phyloP scores from a whole-genome alignment of 2,797 vertebrate genomes.

The Fundulus diaphanus region DNA sequence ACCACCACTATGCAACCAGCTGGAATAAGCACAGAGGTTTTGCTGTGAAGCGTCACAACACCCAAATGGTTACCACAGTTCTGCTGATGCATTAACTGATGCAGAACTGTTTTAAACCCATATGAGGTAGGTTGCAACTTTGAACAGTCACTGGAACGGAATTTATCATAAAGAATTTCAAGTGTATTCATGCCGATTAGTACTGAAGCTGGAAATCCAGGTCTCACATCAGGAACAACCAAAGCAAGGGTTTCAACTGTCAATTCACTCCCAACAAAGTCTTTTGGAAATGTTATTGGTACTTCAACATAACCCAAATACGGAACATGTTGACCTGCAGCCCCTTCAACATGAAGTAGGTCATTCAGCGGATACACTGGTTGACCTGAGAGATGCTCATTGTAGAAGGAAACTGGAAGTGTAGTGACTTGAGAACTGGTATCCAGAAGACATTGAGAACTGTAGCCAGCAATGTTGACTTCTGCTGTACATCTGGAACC shows the following conservation, averaged over 20 bases:
- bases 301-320: not conserved
- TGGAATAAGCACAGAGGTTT: no score
- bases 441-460: not conserved
- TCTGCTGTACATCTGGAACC: not conserved
- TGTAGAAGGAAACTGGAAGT: no score
- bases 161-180: no score
- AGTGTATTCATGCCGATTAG: not conserved
- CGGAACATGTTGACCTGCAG: not conserved
- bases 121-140: no score
- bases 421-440: no score
- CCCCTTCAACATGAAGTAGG: not conserved
- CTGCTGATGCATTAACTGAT: no score
- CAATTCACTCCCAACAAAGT: not conserved
- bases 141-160: no score
- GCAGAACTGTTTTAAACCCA: not conserved
- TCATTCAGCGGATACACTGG: not conserved
- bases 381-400: no score
- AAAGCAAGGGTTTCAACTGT: not conserved
- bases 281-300: not conserved
- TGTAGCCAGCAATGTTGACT: not conserved
- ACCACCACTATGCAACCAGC: no score
- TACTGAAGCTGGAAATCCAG: not conserved
- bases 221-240: not conserved
- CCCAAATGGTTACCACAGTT: no score
- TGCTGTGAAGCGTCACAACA: no score